phyloP scores from a whole-genome alignment of 2,797 vertebrate species.

The Sorex maritimensis region DNA sequence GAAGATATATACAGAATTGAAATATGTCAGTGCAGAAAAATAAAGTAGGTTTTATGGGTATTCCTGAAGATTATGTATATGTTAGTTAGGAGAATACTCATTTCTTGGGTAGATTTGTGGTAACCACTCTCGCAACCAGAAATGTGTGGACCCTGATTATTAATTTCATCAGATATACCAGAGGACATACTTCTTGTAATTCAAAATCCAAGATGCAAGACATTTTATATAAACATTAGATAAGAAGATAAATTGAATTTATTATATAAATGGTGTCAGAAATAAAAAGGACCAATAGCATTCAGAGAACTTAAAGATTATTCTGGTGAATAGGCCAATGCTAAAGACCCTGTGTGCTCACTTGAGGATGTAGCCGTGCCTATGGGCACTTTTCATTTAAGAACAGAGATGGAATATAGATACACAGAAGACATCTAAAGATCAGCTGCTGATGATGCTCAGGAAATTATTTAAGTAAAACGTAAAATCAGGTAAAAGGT shows the following conservation, averaged over 20 bases:
- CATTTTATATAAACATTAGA: constrained; percentile 74
- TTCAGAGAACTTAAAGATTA: constrained; percentile 62
- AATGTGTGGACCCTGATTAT: constrained; percentile 45
- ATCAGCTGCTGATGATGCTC: constrained; percentile 73
- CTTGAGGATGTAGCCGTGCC: constrained; percentile 64
- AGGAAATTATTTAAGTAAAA: constrained; percentile 79
- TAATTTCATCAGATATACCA: constrained; percentile 62
- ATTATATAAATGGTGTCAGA: constrained; percentile 52
- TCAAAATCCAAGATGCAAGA: constrained; percentile 75
- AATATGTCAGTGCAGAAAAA: neutral
- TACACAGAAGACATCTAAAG: constrained; percentile 71
- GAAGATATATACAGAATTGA: neutral
- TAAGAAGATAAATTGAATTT: constrained; percentile 81
- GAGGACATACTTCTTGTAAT: constrained; percentile 75
- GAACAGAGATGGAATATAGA: constrained; percentile 74
- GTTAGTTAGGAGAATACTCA: neutral
- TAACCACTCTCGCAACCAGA: neutral
- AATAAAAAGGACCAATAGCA: constrained; percentile 50
- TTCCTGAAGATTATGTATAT: neutral
- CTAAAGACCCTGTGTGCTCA: constrained; percentile 55
- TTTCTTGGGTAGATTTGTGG: neutral
- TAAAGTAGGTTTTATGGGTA: neutral
- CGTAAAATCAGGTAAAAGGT: constrained; percentile 69
- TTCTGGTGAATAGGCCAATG: constrained; percentile 7
- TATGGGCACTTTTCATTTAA: constrained; percentile 67